Evolutionary conservation across 2,797 vertebrate genomes (phyloP).

Genomic region (Danionella dracula): DNA sequence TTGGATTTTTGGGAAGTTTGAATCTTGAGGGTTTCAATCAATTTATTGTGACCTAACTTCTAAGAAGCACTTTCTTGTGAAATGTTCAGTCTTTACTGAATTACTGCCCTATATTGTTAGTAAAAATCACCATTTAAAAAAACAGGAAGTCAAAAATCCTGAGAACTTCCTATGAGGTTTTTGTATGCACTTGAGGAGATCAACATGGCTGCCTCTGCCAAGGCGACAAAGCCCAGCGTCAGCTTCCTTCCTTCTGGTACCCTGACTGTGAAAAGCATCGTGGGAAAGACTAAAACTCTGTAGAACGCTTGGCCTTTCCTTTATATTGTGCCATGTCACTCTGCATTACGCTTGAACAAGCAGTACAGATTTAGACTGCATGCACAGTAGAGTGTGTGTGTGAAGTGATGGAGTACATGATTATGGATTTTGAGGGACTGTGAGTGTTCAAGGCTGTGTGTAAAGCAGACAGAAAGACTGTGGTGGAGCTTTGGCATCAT

Average conservation of each 20-base stretch:
- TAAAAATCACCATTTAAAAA: conserved; percentile 49
- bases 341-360: conserved; percentile 35
- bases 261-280: conserved; percentile 58
- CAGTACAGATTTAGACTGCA: conserved; percentile 54
- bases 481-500: conserved; percentile 6
- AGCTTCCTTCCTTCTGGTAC: conserved; percentile 62
- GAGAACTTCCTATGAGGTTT: conserved; percentile 72
- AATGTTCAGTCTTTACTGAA: no score
- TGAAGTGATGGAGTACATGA: background rate
- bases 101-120: conserved; percentile 51
- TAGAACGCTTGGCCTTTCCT: conserved; percentile 43
- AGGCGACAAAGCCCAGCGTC: conserved; percentile 52
- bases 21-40: no score
- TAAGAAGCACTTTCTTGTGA: no score
- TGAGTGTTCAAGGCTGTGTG: conserved; percentile 9
- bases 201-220: conserved; percentile 38
- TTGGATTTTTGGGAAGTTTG: no score
- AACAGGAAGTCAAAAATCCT: conserved; percentile 72
- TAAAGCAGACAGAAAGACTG: background rate
- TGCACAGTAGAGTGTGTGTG: conserved; percentile 13
- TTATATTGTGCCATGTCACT: conserved; percentile 42
- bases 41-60: no score
- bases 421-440: background rate
- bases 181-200: conserved; percentile 48
- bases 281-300: conserved; percentile 67